These are phyloP conservation scores for Pyrocoelia pectoralis DNA, from an alignment of 2,888 invertebrate species.

Conservation along the genomic window DNA sequence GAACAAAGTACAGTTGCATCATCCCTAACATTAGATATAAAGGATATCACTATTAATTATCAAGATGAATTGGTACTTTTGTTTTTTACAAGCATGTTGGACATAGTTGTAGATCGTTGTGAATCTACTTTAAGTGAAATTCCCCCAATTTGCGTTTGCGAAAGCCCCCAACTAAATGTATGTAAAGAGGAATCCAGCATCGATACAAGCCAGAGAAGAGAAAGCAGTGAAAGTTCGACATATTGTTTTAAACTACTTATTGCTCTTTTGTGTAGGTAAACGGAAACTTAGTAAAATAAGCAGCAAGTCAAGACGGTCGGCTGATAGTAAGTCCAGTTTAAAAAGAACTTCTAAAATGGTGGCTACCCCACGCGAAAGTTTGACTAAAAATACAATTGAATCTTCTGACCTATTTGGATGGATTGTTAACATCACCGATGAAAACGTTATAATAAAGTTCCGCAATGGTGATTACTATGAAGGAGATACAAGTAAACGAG, in stretches of 20 bases:
- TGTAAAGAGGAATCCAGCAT: slow-evolving; percentile 5
- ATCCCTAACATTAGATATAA: not conserved
- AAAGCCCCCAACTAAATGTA: no score
- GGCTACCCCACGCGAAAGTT: no score
- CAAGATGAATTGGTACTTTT: slow-evolving; percentile 43
- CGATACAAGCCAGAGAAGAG: no score
- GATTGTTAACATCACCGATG: slow-evolving; percentile 40
- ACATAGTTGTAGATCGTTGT: slow-evolving; percentile 40
- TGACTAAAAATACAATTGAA: not conserved
- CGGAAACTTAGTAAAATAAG: no score
- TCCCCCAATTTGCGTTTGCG: slow-evolving; percentile 9
- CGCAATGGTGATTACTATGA: slow-evolving; percentile 66
- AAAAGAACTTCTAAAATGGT: not conserved
- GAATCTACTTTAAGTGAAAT: slow-evolving; percentile 4
- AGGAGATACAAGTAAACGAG: slow-evolving; percentile 63
- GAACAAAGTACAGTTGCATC: no score
- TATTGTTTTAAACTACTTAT: no score
- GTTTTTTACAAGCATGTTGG: slow-evolving; percentile 45
- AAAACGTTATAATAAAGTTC: slow-evolving; percentile 63
- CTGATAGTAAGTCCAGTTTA: not conserved
- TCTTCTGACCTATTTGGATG: slow-evolving; percentile 9
- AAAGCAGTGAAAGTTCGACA: no score
- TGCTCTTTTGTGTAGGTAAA: no score
- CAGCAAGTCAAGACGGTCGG: not conserved
- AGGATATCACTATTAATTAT: slow-evolving; percentile 29